phyloP scores from a whole-genome alignment of 2,113 vertebrate genomes.

The Brienomyrus longianalis region DNA sequence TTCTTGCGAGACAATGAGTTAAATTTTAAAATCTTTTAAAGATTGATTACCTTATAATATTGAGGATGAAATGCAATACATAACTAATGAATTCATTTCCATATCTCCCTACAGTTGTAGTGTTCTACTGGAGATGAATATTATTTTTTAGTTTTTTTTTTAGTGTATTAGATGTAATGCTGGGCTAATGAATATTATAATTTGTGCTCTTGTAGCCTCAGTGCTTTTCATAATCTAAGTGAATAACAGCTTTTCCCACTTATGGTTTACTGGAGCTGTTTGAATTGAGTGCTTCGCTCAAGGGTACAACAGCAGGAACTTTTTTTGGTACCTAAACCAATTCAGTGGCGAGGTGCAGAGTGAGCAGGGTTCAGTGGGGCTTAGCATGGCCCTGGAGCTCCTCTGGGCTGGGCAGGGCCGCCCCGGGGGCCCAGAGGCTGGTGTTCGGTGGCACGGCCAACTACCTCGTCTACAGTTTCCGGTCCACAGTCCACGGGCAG shows the following conservation, averaged over 20 bases:
- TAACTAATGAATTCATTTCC: neutral
- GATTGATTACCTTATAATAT: neutral
- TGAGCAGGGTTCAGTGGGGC: neutral
- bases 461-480: constrained; percentile 33
- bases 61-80: neutral
- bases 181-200: neutral
- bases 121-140: neutral
- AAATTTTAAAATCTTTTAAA: neutral
- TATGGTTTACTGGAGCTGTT: neutral
- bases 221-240: neutral
- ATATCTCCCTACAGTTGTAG: neutral
- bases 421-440: neutral
- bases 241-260: neutral
- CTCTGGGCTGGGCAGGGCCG: neutral
- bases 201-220: neutral
- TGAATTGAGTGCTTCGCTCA: neutral
- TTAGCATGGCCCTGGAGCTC: neutral
- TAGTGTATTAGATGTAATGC: neutral
- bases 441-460: constrained; percentile 29
- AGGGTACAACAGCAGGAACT: neutral
- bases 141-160: neutral
- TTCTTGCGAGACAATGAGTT: neutral
- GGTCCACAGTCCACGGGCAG: constrained; percentile 45
- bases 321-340: neutral
- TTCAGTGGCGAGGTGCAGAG: neutral